Evolutionary conservation across 64 coral and sea anemone genomes (phyloP).

Genomic region (Dendronephthya gigantea): DNA sequence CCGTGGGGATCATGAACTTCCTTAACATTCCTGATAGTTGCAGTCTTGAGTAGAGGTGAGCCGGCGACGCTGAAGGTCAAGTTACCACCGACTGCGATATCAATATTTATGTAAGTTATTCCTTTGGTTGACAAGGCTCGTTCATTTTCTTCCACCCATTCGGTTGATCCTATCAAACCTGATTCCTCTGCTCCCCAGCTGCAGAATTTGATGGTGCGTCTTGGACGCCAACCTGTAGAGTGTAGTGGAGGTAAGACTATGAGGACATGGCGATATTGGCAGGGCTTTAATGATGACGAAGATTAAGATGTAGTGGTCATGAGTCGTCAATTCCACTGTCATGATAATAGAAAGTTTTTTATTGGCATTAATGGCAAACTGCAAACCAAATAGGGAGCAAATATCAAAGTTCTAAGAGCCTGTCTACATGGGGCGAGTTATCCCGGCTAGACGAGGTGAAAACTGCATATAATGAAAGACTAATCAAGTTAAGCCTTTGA

Average conservation of each 20-base stretch:
- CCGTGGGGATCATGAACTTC: conserved; percentile 27
- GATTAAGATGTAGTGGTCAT: no score
- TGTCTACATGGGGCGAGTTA: no score
- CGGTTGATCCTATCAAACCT: conserved; percentile 60
- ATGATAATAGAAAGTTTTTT: no score
- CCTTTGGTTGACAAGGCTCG: background rate
- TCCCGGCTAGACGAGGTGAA: no score
- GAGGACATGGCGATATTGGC: background rate
- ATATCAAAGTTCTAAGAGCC: no score
- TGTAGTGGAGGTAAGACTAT: background rate
- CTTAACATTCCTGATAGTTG: background rate
- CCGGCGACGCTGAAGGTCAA: conserved; percentile 31
- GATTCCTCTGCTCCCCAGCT: conserved; percentile 89
- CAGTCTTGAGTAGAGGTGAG: background rate
- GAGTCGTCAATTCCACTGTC: no score
- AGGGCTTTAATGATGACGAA: no score
- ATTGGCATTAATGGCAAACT: no score
- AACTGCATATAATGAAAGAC: no score
- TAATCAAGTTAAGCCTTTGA: no score
- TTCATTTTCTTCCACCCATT: conserved; percentile 84
- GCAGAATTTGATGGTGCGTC: conserved; percentile 66
- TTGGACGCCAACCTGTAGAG: conserved; percentile 51
- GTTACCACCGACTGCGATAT: conserved; percentile 20
- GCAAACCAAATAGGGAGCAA: no score
- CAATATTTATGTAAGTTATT: background rate